These are phyloP conservation scores for Channa maculata DNA, from an alignment of 2,113 vertebrate species.

Conservation along the genomic window DNA sequence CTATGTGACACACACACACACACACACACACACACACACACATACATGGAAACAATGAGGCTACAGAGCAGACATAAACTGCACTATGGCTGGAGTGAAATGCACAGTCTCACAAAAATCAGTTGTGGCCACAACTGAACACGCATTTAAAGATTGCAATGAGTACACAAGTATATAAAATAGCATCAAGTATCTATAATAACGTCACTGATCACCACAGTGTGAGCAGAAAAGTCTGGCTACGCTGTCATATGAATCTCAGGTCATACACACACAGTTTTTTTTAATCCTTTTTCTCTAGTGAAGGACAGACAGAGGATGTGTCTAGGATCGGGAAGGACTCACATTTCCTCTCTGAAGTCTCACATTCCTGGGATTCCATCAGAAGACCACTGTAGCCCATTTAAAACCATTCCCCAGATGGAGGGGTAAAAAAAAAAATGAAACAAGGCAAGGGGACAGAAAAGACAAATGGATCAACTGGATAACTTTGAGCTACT, in stretches of 20 bases:
- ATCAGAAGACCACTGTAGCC: constrained; percentile 69
- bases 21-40: constrained; percentile 6
- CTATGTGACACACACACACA: background rate
- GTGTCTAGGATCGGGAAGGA: constrained; percentile 71
- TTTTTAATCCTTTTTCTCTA: constrained; percentile 41
- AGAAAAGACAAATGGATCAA: constrained; percentile 10
- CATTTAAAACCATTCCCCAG: constrained; percentile 76
- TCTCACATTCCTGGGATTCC: constrained; percentile 81
- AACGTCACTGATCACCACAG: constrained; percentile 8
- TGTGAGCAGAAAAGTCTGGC: constrained; percentile 27
- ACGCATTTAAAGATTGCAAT: constrained; percentile 7
- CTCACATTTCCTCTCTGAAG: constrained; percentile 72
- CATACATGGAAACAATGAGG: constrained; percentile 27
- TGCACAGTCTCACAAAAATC: constrained; percentile 37
- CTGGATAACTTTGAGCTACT: background rate
- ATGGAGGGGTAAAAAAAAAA: constrained; percentile 28
- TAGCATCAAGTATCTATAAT: background rate
- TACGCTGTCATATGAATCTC: background rate
- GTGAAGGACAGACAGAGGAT: constrained; percentile 67
- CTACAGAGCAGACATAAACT: constrained; percentile 45
- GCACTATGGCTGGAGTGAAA: constrained; percentile 29
- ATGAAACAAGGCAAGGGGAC: constrained; percentile 1
- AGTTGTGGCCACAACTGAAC: constrained; percentile 21
- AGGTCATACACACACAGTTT: constrained; percentile 4
- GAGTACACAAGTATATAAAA: constrained; percentile 28